Evolutionary conservation across 2,113 vertebrate species (phyloP).

Genomic region (Mus musculus): DNA sequence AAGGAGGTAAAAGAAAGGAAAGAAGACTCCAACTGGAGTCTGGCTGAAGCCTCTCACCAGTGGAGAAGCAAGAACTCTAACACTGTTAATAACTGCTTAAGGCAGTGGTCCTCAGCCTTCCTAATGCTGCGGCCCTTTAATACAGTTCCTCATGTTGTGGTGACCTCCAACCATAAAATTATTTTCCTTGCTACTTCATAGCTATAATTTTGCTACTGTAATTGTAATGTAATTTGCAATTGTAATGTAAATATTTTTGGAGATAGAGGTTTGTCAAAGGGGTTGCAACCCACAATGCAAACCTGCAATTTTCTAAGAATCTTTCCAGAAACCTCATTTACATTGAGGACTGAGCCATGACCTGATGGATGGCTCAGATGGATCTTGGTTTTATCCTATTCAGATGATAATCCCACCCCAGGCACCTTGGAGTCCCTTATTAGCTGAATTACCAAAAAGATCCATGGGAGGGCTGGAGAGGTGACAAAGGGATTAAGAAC

Average conservation of each 20-base stretch:
- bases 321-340: not conserved
- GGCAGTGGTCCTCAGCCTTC: not conserved
- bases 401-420: not conserved
- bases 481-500: not conserved
- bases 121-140: not conserved
- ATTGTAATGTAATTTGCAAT: not conserved
- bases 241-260: not conserved
- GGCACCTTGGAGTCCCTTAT: not conserved
- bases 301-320: not conserved
- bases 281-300: not conserved
- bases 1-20: not conserved
- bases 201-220: not conserved
- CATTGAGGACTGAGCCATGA: not conserved
- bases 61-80: not conserved
- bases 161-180: not conserved
- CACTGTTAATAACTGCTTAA: not conserved
- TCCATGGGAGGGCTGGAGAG: not conserved
- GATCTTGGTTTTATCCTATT: not conserved
- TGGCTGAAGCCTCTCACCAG: not conserved
- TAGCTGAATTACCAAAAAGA: not conserved
- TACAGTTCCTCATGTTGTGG: not conserved
- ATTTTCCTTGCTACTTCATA: not conserved
- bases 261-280: not conserved
- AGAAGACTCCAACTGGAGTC: not conserved
- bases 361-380: not conserved